Base-by-base conservation (phyloP, 1,140 invertebrate genomes). In the Pissodes strobi region DNA sequence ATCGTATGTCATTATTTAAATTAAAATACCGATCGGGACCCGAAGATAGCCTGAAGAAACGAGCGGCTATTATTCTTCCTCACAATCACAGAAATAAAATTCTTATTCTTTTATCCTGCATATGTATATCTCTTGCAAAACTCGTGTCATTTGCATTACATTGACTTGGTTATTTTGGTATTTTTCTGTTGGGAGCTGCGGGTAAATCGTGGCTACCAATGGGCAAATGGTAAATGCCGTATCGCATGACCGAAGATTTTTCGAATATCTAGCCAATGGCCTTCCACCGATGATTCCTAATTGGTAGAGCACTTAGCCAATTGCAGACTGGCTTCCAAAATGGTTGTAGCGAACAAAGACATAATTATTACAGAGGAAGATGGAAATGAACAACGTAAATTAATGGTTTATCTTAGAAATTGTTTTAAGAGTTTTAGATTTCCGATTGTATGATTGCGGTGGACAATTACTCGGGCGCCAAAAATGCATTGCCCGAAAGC, bases 181-280 rank as follows among this genome's bases (percentile, higher is more conserved):
- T n/a, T n/a, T n/a, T n/a, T n/a, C n/a, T n/a, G n/a, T n/a, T n/a
- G n/a, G n/a, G n/a, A n/a, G 12, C 43, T 46, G 43, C 43, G 17
- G 43, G 43, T 46, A 19, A 46, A 21, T 46, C 43, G 43, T 46
- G 43, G 6, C 18, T 46, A 46, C 43, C 43, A 46, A 21, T 21
- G 43, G 43, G 43, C 39, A 43, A 43, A 43, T 43, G 17, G 38
- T 15, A 41, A 41, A n/a, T 41, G 38, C n/a, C n/a, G n/a, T 41
- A 19, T 46, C 19, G 43, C 43, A 46, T 46, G 43, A 46, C 43
- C n/a, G 38, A 18, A 18, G 38, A 41, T 41, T 41, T 46, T 22
- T 46, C 43, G 25, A 27, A 18, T n/a, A 41, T 13, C 17, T 41
- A 18, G 12, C 43, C 43, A 46, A 46, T 46, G n/a, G 21, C 10